Evolutionary conservation across 2,888 invertebrate genomes (phyloP), one percentile per base, ranked within the genome.

Genomic region (Sabatieria punctata): DNA sequence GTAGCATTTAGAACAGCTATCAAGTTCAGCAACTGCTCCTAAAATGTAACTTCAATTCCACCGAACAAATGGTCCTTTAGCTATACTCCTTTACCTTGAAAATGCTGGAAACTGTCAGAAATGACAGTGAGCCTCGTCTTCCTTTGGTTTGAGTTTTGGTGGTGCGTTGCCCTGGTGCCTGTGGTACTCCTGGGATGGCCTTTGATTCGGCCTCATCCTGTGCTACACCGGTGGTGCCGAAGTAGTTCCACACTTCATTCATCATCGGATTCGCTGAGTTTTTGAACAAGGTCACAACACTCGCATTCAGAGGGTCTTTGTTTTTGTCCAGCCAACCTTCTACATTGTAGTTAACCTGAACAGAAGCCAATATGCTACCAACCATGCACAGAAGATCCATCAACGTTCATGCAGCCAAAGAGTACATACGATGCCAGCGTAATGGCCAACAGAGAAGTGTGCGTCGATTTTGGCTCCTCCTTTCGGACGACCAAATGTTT

Each of bases 311-410:
- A 8, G 30, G 30, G 30, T 30, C 30, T 59, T 67, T 67, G 59
- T 71, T 71, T 57, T 69, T 71, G 52, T 70, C 68, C 49, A 71
- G 52, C 71, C 70, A 70, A 23, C 67, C 66, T 45, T 60, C 60
- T 26, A 68, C 65, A 56, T 65, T 68, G 61, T 71, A 71, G 47
- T 61, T 61, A 24, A 69, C 69, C 60, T 64, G 48, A 27, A 2
- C 25, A 15, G 30, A 8, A 15, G 15, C 8, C 8, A 30, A 11
- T 30, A 11, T 15, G n/a, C n/a, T n/a, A n/a, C n/a, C n/a, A n/a
- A n/a, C n/a, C n/a, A n/a, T n/a, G n/a, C n/a, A n/a, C n/a, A n/a
- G n/a, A n/a, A n/a, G n/a, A n/a, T n/a, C n/a, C n/a, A n/a, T n/a
- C n/a, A n/a, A n/a, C n/a, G n/a, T n/a, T n/a, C n/a, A n/a, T n/a